phyloP scores from a whole-genome alignment of 2,113 vertebrate species.

The Platycercus adscitus region DNA sequence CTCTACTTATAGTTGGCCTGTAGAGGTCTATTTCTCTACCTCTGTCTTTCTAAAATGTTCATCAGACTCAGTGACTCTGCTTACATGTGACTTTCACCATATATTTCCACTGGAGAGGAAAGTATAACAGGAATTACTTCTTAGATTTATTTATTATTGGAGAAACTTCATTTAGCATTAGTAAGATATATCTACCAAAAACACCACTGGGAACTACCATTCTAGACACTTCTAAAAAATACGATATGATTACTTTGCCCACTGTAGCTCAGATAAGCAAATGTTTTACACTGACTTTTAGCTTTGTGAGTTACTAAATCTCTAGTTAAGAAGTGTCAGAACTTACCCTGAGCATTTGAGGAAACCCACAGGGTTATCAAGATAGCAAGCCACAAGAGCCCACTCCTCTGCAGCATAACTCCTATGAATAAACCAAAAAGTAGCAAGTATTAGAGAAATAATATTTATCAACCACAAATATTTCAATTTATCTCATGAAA shows the following conservation, averaged over 20 bases:
- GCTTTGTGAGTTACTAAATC: background rate
- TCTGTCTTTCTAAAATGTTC: background rate
- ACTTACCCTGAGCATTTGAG: conserved; percentile 82
- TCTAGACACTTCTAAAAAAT: background rate
- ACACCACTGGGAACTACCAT: background rate
- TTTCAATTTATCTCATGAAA: background rate
- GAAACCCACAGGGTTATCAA: conserved; percentile 76
- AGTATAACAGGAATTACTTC: background rate
- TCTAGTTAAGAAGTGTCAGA: background rate
- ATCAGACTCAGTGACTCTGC: background rate
- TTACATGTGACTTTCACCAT: background rate
- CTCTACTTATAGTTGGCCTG: background rate
- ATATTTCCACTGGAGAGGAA: background rate
- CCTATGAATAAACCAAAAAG: conserved; percentile 58
- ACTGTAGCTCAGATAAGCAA: background rate
- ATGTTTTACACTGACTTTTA: background rate
- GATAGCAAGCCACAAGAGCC: conserved; percentile 78
- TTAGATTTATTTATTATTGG: background rate
- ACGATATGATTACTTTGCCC: background rate
- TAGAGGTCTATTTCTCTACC: background rate
- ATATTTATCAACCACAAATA: background rate
- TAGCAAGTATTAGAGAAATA: background rate
- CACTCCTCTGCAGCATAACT: conserved; percentile 82
- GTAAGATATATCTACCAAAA: background rate
- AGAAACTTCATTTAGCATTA: background rate